Evolutionary conservation across 2,113 vertebrate genomes (phyloP), one percentile per base, ranked within the genome.

Genomic region (Athene noctua): DNA sequence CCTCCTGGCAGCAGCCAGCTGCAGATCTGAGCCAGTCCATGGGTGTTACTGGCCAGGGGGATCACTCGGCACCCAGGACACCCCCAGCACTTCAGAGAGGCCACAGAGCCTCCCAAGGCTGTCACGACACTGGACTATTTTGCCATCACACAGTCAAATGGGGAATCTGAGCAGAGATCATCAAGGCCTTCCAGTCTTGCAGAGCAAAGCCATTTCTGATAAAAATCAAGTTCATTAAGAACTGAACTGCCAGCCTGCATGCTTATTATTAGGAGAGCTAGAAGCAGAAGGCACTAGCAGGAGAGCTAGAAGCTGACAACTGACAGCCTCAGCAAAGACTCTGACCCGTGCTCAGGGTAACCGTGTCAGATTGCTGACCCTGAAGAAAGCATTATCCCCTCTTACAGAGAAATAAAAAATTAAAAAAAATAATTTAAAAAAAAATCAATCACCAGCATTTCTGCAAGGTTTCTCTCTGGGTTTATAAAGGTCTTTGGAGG

Each of bases 151-250:
- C 13, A 74, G 71, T 5, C 22, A 38, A 36, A 27, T 57, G 79
- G 8, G 5, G 19, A 72, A 92, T 44, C 27, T 74, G 70, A 19
- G 51, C 4, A 77, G 38, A 21, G 46, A 86, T 36, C 84, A 63
- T 6, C 32, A 77, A 90, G 42, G 20, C 58, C 20, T 79, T n/a
- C 65, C 32, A 77, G 44, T 34, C 32, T 40, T 57, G 75, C 83
- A 87, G n/a, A 80, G 32, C 7, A 14, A 92, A 96, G 70, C 36
- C 29, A 44, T 70, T 87, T 85, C 85, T 71, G 62, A 83, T 73
- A 77, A 78, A 97, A 92, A 72, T 19, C 15, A 17, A 47, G 51
- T 40, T 77, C 46, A 62, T 34, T 79, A 82, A 86, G 54, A 82
- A 73, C 2, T n/a, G 32, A 82, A 8, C 57, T 70, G 49, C 36